Conservation (phyloP, 2,797 vertebrate genomes). For the Channallabes apus region DNA sequence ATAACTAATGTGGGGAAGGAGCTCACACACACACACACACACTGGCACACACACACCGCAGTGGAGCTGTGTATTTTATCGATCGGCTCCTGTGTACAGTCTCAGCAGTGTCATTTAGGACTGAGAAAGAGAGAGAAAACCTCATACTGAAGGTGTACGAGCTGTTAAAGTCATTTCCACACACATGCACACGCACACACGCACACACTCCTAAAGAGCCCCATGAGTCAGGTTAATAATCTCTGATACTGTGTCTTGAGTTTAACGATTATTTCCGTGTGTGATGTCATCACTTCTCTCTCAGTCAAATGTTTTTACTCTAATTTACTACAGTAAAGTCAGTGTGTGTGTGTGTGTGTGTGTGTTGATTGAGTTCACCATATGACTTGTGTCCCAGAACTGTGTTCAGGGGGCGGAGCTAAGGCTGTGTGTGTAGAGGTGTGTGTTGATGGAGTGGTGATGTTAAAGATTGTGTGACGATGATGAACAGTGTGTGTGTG, state of each 20-base stretch:
- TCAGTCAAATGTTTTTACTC: no score
- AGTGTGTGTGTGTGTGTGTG: background rate
- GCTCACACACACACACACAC: background rate
- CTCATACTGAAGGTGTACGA: background rate
- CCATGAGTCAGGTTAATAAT: background rate
- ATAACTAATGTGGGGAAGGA: background rate
- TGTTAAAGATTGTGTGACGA: background rate
- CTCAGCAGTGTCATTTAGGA: constrained; percentile 3
- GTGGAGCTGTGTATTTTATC: background rate
- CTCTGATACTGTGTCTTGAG: background rate
- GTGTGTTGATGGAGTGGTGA: background rate
- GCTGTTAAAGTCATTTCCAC: background rate
- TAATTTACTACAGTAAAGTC: background rate
- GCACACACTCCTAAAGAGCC: background rate
- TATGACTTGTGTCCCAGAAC: no score
- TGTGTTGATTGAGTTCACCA: background rate
- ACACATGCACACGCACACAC: background rate
- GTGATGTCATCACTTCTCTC: background rate
- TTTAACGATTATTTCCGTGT: background rate
- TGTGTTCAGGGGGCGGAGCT: no score
- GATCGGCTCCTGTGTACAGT: background rate
- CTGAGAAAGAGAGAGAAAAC: background rate
- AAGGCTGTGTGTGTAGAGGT: no score
- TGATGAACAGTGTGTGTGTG: background rate
- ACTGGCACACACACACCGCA: background rate